Evolutionary conservation across 2,113 vertebrate species (phyloP).

Genomic region (Micronycteris hirsuta): DNA sequence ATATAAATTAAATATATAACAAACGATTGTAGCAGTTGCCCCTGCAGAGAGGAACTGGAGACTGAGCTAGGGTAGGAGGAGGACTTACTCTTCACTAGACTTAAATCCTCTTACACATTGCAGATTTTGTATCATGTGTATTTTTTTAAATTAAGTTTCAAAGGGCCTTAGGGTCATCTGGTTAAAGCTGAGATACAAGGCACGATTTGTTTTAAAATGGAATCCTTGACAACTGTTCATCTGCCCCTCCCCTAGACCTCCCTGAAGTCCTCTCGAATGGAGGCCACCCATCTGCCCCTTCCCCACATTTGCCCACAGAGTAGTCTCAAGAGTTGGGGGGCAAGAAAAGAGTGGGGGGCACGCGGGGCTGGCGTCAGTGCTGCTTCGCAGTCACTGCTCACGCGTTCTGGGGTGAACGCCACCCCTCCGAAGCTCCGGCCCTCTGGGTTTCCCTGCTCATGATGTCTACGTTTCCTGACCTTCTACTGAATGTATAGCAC

Average conservation of each 20-base stretch:
- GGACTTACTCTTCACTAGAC: neutral
- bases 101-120: neutral
- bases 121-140: neutral
- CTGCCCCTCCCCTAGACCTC: neutral
- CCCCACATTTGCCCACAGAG: neutral
- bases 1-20: neutral
- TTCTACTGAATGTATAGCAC: neutral
- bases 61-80: neutral
- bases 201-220: neutral
- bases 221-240: neutral
- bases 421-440: neutral
- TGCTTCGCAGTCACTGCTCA: neutral
- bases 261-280: neutral
- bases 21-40: neutral
- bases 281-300: neutral
- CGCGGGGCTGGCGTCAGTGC: accelerated
- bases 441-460: neutral
- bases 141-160: neutral
- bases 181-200: neutral
- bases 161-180: neutral
- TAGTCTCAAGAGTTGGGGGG: neutral
- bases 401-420: too few species aligned
- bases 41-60: neutral
- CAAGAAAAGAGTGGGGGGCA: neutral
- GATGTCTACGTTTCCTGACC: neutral